phyloP scores from a whole-genome alignment of 2,888 invertebrate species.

The Chirona hameri region DNA sequence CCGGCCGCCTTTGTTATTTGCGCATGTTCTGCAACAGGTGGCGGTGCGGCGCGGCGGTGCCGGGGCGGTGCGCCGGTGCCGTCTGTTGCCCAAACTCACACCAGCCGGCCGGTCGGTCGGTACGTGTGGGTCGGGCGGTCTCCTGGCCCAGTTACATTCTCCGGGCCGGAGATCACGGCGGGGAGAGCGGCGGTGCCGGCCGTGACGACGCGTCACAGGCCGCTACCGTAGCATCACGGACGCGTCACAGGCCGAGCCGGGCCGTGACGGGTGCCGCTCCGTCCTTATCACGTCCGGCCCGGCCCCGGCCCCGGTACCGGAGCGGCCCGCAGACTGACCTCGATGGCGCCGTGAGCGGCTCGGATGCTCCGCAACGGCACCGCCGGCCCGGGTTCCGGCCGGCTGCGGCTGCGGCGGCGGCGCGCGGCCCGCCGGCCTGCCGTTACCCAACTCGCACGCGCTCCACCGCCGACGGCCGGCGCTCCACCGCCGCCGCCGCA shows the following conservation, averaged over 20 bases:
- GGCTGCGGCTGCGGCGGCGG: background rate
- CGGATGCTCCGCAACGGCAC: too few species aligned
- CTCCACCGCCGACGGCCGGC: background rate
- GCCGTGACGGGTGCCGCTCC: background rate
- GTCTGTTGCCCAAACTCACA: too few species aligned
- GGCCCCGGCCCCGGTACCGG: too few species aligned
- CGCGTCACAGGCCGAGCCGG: background rate
- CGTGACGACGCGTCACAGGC: background rate
- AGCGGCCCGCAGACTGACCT: background rate
- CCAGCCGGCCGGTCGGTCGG: too few species aligned
- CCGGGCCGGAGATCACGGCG: too few species aligned
- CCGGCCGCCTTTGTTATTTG: background rate
- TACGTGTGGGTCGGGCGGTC: too few species aligned
- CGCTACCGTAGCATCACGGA: background rate
- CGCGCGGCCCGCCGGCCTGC: background rate
- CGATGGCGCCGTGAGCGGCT: background rate
- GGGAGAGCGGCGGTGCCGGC: background rate
- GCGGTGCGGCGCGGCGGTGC: too few species aligned
- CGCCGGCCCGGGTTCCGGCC: background rate
- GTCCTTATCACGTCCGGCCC: background rate
- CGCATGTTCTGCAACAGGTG: background rate
- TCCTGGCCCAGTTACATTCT: too few species aligned
- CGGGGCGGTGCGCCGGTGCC: too few species aligned
- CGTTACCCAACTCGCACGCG: background rate
- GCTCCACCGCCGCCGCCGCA: background rate